Evolutionary conservation across 2,113 vertebrate genomes (phyloP), one percentile per base, ranked within the genome.

Genomic region (Bujurquina vittata): DNA sequence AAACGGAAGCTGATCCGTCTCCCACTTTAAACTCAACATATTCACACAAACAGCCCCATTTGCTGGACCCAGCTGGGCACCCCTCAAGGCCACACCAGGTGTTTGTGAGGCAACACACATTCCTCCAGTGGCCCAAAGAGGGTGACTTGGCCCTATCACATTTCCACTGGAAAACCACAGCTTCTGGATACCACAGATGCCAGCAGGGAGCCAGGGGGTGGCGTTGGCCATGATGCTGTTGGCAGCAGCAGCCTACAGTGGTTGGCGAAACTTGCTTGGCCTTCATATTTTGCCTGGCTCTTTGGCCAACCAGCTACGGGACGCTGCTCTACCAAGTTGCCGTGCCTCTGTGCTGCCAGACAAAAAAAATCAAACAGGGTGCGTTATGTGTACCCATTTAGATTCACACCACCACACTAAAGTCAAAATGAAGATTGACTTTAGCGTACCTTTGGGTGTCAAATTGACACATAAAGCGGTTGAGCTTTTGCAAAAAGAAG

Each of bases 121-220:
- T 92, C 88, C 79, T 80, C 56, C 57, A 83, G 83, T 20, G 74
- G 73, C 65, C 83, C 78, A 55, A n/a, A 80, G 79, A 84, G 65
- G 83, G 90, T 83, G 91, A 90, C 88, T 89, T 86, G 90, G 86
- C 80, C 80, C 85, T 83, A 89, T 94, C 89, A 59, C 77, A 75
- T 94, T 92, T 94, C 91, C 88, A 91, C 86, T 94, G 94, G 92
- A 93, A 94, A 94, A 92, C 91, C 91, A 69, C 92, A 93, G 88
- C 85, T 89, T 91, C 82, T 93, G 92, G 91, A 94, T 90, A 90
- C 85, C 89, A 79, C 62, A 81, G 77, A 93, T 92, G 91, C 90
- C 93, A 92, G 88, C 65, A 52, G 81, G 77, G 88, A 85, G 88
- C 87, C 92, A 62, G 85, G 84, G 84, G 85, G 87, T 52, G 86